These are phyloP conservation scores for Himantopus leucocephalus DNA, from an alignment of 2,113 vertebrate species.

Conservation along the genomic window DNA sequence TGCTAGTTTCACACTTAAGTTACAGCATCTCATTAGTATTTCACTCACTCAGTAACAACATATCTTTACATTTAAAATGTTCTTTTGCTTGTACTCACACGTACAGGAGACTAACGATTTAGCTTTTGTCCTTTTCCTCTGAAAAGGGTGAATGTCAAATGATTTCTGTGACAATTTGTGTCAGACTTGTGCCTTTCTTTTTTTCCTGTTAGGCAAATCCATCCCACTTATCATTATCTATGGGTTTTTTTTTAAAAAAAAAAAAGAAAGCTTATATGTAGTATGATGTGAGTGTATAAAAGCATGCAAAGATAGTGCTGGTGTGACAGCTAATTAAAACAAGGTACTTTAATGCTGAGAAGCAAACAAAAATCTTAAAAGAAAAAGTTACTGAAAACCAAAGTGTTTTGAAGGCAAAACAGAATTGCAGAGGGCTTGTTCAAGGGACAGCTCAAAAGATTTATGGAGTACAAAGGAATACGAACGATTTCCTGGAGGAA, in stretches of 20 bases:
- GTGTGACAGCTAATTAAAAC: slow-evolving; percentile 47
- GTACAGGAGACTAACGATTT: neutral
- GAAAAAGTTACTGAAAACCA: neutral
- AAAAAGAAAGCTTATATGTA: neutral
- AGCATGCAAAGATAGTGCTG: neutral
- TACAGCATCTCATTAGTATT: neutral
- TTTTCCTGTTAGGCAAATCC: neutral
- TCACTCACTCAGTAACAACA: neutral
- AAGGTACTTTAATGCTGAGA: neutral
- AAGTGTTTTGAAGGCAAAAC: neutral
- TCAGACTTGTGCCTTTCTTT: neutral
- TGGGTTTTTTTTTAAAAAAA: neutral
- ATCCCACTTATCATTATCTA: neutral
- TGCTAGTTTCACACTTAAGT: neutral
- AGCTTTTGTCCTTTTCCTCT: slow-evolving; percentile 7
- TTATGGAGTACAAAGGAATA: neutral
- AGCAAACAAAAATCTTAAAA: neutral
- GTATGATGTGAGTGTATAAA: neutral
- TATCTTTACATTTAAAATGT: neutral
- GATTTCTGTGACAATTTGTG: slow-evolving; percentile 1
- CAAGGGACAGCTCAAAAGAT: neutral
- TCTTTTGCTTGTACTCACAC: neutral
- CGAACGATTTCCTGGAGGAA: neutral
- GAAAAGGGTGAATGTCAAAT: neutral
- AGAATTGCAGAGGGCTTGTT: neutral